Evolutionary conservation across 2,797 vertebrate species (phyloP), one percentile per base, ranked within the genome.

Genomic region (Nannoperca obscura): DNA sequence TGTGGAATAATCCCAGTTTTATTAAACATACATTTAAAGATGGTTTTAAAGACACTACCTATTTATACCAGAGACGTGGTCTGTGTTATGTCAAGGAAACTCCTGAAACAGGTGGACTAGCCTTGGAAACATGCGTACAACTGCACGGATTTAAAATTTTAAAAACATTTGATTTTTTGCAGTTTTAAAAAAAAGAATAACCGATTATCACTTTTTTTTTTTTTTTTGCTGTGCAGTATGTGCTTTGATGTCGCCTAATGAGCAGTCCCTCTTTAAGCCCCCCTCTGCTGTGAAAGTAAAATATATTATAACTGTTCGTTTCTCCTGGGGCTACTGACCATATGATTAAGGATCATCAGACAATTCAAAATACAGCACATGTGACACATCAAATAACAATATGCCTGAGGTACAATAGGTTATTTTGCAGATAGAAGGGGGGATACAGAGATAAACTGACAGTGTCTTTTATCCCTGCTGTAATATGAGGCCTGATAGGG

Each of bases 401-500:
- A 89, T 87, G 84, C 90, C 87, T 82, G 84, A 92, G 92, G 89
- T 88, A 92, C 89, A 93, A 94, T 91, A 91, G 84, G 86, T 93
- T 92, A 92, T 90, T 91, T 92, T 88, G 88, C 84, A 86, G 86
- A 86, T 81, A 81, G 87, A 86, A 92, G 83, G 88, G 76, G 91
- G 92, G 94, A 90, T 92, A 94, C 91, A 69, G 89, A 91, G 91
- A 91, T 94, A 90, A 95, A 95, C 92, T 95, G 96, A 94, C 96
- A 96, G 95, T 93, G 93, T 94, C 93, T 90, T 95, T 95, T 93
- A 93, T 90, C 89, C 90, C 89, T 84, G 85, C 89, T 95, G 96
- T 92, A 96, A 96, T 94, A 94, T 92, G 94, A 95, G 93, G 95
- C 96, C 95, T 93, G 93, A 96, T 96, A 95, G 94, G 93, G 94